Evolutionary conservation across 1,140 invertebrate genomes (phyloP).

Genomic region (Schmidtea mediterranea): DNA sequence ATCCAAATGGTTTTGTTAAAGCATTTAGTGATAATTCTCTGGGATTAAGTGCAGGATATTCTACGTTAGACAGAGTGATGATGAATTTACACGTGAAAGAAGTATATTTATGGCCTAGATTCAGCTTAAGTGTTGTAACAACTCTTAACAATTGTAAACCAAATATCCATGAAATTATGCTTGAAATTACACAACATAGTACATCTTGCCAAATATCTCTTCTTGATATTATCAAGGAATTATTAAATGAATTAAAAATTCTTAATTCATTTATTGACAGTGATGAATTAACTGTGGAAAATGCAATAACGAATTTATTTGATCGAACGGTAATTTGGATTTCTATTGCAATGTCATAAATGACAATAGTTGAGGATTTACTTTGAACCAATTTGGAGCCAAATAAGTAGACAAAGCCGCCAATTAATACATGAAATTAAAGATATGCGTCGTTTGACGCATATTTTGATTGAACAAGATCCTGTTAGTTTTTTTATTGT

Average conservation of each 20-base stretch:
- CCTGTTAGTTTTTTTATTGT: not conserved
- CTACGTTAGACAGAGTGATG: not conserved
- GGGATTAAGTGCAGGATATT: not conserved
- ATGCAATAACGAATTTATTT: not conserved
- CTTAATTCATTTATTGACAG: not conserved
- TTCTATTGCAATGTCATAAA: no score
- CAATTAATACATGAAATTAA: not conserved
- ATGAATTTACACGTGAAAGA: not conserved
- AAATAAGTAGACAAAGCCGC: not conserved
- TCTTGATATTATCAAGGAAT: slow-evolving; percentile 1
- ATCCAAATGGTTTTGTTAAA: slow-evolving; percentile 86
- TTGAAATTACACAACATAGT: not conserved
- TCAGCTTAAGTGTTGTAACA: not conserved
- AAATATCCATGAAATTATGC: not conserved
- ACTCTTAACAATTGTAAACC: not conserved
- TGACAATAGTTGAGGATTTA: not conserved
- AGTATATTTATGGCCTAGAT: slow-evolving; percentile 3
- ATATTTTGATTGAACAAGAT: not conserved
- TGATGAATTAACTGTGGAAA: slow-evolving; percentile 2
- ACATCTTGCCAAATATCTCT: not conserved
- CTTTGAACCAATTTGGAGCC: not conserved
- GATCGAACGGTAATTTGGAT: not conserved
- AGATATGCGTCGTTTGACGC: not conserved
- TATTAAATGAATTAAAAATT: not conserved
- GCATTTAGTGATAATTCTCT: slow-evolving; percentile 36